Evolutionary conservation across 2,888 invertebrate species (phyloP), one percentile per base, ranked within the genome.

Genomic region (Tupiocoris notatus): DNA sequence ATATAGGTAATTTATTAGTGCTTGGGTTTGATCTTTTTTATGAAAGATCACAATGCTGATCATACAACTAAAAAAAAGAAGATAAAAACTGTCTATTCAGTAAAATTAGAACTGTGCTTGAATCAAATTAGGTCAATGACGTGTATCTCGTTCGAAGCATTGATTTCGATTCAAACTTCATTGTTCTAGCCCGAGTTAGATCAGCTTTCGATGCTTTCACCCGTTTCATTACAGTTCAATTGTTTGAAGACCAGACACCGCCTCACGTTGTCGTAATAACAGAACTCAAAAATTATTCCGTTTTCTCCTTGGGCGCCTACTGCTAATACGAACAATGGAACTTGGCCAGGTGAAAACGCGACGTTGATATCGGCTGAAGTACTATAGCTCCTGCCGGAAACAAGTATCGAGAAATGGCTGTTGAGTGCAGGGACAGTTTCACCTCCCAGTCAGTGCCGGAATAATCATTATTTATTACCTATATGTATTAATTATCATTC

Each of bases 1-100:
- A n/a, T n/a, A n/a, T n/a, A n/a, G n/a, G n/a, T n/a, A n/a, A n/a
- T n/a, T n/a, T n/a, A n/a, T n/a, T n/a, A n/a, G n/a, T n/a, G n/a
- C n/a, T n/a, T n/a, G 57, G 67, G 22, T 54, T 67, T 57, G 58
- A 67, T 39, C 56, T 20, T 67, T 67, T 67, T 59, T 17, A n/a
- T n/a, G n/a, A n/a, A n/a, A n/a, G n/a, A n/a, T n/a, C n/a, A n/a
- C n/a, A n/a, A n/a, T n/a, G n/a, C n/a, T n/a, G n/a, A n/a, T n/a
- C n/a, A n/a, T n/a, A n/a, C n/a, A n/a, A n/a, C n/a, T n/a, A n/a
- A n/a, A n/a, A n/a, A n/a, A n/a, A n/a, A n/a, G n/a, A n/a, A n/a
- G n/a, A n/a, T n/a, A n/a, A n/a, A n/a, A n/a, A n/a, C n/a, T n/a
- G n/a, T n/a, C n/a, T n/a, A n/a, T n/a, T n/a, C n/a, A n/a, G n/a